These are phyloP conservation scores for Ibycter americanus DNA, from an alignment of 2,797 vertebrate species.

Conservation along the genomic window DNA sequence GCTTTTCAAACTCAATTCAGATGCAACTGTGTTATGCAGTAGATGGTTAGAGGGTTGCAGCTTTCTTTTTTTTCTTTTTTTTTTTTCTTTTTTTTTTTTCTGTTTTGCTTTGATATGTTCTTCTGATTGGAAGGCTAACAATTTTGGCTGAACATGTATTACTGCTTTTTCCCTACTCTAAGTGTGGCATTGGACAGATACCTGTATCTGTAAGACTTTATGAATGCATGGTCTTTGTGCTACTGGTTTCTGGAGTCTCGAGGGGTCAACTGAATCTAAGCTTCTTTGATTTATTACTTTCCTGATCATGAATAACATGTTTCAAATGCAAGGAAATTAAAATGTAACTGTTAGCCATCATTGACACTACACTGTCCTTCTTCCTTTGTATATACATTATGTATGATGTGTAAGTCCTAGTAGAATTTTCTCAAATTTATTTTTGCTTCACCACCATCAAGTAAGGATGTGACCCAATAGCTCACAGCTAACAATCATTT, in stretches of 20 bases:
- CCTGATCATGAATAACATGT: not conserved
- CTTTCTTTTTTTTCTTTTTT: not conserved
- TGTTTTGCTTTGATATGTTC: not conserved
- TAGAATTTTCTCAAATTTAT: not conserved
- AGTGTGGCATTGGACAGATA: not conserved
- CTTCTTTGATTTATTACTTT: not conserved
- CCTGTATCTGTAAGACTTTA: not conserved
- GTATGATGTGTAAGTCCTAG: rapidly evolving
- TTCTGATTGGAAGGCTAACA: not conserved
- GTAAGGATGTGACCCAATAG: rapidly evolving
- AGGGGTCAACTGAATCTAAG: not conserved
- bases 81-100: not conserved
- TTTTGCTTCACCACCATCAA: not conserved
- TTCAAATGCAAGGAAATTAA: not conserved
- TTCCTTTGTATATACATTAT: not conserved
- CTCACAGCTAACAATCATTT: not conserved
- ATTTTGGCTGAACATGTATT: not conserved
- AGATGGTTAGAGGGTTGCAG: not conserved
- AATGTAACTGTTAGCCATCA: not conserved
- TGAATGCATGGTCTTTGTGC: not conserved
- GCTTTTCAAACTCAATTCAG: not conserved
- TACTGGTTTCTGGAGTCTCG: not conserved
- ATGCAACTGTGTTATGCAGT: not conserved
- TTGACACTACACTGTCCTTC: not conserved
- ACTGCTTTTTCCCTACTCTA: not conserved